phyloP scores from a whole-genome alignment of 2,113 vertebrate species.

The Phasianus colchicus region DNA sequence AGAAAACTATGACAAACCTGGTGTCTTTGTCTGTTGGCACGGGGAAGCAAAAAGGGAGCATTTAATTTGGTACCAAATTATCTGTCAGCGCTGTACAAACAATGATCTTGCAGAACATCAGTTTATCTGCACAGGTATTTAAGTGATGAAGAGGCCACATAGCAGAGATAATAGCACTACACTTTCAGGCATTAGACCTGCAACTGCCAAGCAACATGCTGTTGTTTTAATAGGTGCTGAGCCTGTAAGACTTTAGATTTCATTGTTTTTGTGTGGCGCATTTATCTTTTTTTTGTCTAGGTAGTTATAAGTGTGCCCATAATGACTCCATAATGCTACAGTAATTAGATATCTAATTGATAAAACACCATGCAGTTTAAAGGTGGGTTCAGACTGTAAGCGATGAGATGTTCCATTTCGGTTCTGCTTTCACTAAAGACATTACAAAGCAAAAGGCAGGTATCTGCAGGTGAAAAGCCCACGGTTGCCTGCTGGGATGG shows the following conservation, averaged over 20 bases:
- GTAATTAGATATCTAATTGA: conserved; percentile 16
- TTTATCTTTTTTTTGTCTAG: not conserved
- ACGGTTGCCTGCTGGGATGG: not conserved
- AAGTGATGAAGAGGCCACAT: not conserved
- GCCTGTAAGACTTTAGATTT: not conserved
- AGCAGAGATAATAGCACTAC: not conserved
- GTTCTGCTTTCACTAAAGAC: not conserved
- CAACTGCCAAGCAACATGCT: not conserved
- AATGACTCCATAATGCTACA: not conserved
- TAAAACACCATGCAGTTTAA: not conserved
- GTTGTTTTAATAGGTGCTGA: not conserved
- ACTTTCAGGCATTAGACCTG: not conserved
- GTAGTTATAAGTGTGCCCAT: not conserved
- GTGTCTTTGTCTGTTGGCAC: not conserved
- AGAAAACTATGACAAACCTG: not conserved
- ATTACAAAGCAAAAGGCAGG: not conserved
- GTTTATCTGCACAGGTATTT: conserved; percentile 2
- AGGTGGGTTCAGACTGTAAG: not conserved
- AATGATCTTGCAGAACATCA: not conserved
- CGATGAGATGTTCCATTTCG: not conserved
- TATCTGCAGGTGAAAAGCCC: not conserved
- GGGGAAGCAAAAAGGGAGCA: not conserved
- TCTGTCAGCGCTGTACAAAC: not conserved
- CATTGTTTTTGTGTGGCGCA: not conserved
- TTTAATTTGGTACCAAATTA: conserved; percentile 28